Conservation (phyloP, 2,797 vertebrate species). For the Sebastes ruberrimus region DNA sequence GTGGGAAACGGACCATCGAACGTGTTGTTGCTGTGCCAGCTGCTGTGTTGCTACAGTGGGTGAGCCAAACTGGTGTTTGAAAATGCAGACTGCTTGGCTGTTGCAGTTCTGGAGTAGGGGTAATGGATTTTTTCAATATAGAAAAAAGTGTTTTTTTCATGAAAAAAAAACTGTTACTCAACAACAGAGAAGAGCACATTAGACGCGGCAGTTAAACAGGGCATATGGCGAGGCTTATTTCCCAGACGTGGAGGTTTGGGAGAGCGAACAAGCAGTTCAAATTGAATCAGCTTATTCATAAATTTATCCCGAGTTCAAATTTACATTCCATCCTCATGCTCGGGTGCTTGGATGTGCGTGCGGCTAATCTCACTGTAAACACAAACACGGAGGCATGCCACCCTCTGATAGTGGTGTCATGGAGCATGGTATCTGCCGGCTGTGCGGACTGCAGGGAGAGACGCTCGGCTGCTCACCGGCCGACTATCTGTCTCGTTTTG, state of each 20-base stretch:
- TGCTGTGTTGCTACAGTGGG: conserved; percentile 22
- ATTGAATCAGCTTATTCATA: conserved; percentile 63
- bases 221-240: conserved; percentile 32
- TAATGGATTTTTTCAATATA: conserved; percentile 20
- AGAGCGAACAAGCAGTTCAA: conserved; percentile 54
- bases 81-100: conserved; percentile 3
- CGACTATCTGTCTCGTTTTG: conserved; percentile 27
- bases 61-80: conserved; percentile 32
- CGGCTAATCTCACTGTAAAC: conserved; percentile 69
- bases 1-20: conserved; percentile 29
- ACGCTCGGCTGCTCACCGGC: conserved; percentile 42
- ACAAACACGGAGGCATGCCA: conserved; percentile 47
- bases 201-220: conserved; percentile 16
- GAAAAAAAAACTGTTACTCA: not conserved
- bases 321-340: conserved; percentile 55
- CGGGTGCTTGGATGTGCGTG: conserved; percentile 27
- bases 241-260: conserved; percentile 32
- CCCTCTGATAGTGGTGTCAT: conserved; percentile 52
- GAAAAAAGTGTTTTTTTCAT: conserved; percentile 4
- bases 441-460: conserved; percentile 29
- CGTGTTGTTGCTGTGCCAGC: conserved; percentile 27
- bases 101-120: not conserved
- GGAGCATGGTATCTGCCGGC: conserved; percentile 49
- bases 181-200: conserved; percentile 17
- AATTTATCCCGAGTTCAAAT: conserved; percentile 57